Evolutionary conservation across 2,888 invertebrate species (phyloP).

Genomic region (Pilophorus perplexus): DNA sequence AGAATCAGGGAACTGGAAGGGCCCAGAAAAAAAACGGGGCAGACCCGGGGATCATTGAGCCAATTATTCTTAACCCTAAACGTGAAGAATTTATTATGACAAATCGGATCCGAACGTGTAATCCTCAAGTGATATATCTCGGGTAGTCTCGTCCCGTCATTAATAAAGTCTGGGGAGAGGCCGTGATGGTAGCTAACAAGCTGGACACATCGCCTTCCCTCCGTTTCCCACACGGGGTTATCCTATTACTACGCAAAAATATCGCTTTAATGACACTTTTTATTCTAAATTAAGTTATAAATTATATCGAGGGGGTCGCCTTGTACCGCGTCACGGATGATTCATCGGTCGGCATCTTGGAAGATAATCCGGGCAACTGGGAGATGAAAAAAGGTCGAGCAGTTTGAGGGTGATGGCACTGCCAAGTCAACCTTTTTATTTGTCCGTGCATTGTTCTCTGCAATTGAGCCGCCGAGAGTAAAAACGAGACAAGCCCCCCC

Average conservation of each 20-base stretch:
- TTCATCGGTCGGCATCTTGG: conserved; percentile 8
- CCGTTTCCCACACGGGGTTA: not conserved
- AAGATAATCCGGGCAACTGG: conserved; percentile 23
- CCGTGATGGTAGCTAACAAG: conserved; percentile 20
- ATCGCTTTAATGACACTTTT: conserved; percentile 32
- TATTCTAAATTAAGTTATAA: conserved; percentile 36
- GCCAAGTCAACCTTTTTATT: not conserved
- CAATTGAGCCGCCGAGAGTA: no score
- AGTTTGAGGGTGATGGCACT: not conserved
- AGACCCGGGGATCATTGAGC: conserved; percentile 34
- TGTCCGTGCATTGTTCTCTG: no score
- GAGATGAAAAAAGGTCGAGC: not conserved
- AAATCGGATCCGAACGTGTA: conserved; percentile 42
- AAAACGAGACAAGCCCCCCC: no score
- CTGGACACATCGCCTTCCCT: conserved; percentile 1
- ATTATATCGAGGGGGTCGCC: conserved; percentile 18
- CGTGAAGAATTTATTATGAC: conserved; percentile 42
- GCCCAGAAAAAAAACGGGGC: conserved; percentile 26
- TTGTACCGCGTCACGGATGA: conserved; percentile 23
- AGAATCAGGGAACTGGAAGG: no score
- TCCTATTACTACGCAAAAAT: conserved; percentile 34
- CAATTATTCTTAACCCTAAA: conserved; percentile 42
- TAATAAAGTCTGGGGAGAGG: conserved; percentile 33
- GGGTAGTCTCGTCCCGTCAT: conserved; percentile 29
- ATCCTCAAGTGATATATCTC: conserved; percentile 40